A percentile compares a stretch with the other conserved stretches of the same genome.
These are phyloP conservation scores for Galeruca laticollis DNA, from an alignment of 2,888 invertebrate species.

Conservation along the genomic window DNA sequence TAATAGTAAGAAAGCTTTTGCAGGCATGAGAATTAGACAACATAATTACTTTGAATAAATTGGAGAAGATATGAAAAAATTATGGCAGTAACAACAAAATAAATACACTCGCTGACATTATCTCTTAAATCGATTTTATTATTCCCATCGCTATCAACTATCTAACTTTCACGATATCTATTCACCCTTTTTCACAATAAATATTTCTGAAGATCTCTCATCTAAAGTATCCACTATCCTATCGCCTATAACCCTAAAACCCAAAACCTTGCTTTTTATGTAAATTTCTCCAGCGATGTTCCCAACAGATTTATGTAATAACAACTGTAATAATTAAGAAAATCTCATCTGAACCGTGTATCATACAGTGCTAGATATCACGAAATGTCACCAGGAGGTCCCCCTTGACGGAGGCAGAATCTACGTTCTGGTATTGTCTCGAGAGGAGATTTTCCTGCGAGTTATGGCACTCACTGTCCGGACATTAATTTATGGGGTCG, in stretches of 20 bases:
- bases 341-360: conserved; percentile 13
- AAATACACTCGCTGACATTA: background rate
- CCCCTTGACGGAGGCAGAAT: conserved; percentile 17
- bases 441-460: conserved; percentile 37
- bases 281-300: conserved; percentile 45
- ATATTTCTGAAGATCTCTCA: background rate
- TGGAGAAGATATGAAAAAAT: background rate
- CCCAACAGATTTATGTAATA: conserved; percentile 45
- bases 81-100: background rate
- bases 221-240: no score
- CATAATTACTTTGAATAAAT: no score
- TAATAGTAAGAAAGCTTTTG: no score
- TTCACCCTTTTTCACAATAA: background rate
- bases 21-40: no score
- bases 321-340: conserved; percentile 32
- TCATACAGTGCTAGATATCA: conserved; percentile 26
- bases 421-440: conserved; percentile 32
- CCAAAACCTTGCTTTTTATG: conserved; percentile 8
- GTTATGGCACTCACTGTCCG: conserved; percentile 38
- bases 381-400: conserved; percentile 29
- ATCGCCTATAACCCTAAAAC: background rate
- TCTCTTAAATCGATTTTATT: background rate
- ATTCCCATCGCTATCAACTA: background rate
- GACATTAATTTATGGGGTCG: conserved; percentile 36
- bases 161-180: background rate